Evolutionary conservation across 2,797 vertebrate genomes (phyloP), one percentile per base, ranked within the genome.

Genomic region (Petrocephalus sullivani): DNA sequence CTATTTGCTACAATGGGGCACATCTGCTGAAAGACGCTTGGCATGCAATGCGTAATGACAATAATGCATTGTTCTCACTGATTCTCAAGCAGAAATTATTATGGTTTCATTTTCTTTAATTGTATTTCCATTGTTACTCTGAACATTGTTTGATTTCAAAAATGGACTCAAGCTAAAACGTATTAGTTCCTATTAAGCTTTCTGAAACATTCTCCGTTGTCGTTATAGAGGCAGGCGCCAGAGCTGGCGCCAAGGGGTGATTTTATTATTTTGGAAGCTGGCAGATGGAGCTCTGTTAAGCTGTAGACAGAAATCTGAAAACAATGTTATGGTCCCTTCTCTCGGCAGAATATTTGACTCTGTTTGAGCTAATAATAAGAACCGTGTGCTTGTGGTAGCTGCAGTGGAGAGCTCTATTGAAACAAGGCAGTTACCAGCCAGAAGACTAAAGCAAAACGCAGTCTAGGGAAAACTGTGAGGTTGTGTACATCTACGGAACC

Each of bases 281-380:
- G 96, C 96, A 95, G 95, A 96, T 95, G 95, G 92, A 93, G 93
- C 92, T 95, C 94, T 90, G 92, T 95, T 93, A 23, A 89, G 87
- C 82, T 57, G 28, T 23, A 56, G 46, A 16, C 51, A 41, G 92
- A 88, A 51, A 96, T 95, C 94, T 96, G 95, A 96, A 95, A 95
- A 94, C 92, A 94, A 97, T 94, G 95, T 96, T 90, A 92, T 10
- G 85, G 89, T 88, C 90, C 91, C 92, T 91, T 90, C 88, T 94
- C 87, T 95, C 94, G 95, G 94, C 96, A 94, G 95, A 94, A 94
- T 95, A 94, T 94, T 95, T 95, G 94, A 91, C 94, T 95, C 91
- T 90, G 94, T 93, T 93, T 95, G 91, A 92, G 94, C 95, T 94
- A 93, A 95, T 97, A 97, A 97, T 96, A 95, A 97, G 95, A 97